A percentile compares a stretch with the other conserved stretches of the same genome.
These are phyloP conservation scores for Pheosia gnoma DNA, from an alignment of 2,888 invertebrate species.

Conservation along the genomic window DNA sequence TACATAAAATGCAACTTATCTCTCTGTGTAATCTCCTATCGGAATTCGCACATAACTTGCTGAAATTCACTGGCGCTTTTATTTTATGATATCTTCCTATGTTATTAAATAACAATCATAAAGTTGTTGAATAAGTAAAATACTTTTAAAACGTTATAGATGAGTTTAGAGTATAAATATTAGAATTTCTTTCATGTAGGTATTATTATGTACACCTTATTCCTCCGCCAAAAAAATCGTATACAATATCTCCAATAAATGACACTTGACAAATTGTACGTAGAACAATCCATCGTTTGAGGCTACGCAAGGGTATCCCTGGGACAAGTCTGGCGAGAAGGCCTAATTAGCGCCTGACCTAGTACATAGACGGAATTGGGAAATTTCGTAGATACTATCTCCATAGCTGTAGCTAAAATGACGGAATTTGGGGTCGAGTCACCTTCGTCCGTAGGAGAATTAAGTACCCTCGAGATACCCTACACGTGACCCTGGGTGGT, in stretches of 20 bases:
- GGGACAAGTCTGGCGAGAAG: neutral
- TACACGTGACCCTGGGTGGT: too few species aligned
- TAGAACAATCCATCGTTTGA: neutral
- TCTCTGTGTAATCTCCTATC: constrained; percentile 15
- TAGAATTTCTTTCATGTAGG: too few species aligned
- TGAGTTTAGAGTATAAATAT: neutral
- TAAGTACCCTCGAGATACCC: too few species aligned
- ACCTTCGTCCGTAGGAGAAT: too few species aligned
- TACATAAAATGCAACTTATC: constrained; percentile 29
- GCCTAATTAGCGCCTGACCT: constrained; percentile 2
- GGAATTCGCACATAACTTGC: constrained; percentile 19
- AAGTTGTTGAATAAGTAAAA: too few species aligned
- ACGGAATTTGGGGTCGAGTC: too few species aligned
- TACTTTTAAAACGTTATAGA: too few species aligned
- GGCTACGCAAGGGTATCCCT: neutral
- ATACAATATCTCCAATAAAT: neutral
- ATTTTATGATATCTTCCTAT: neutral
- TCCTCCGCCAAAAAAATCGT: neutral
- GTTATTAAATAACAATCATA: constrained; percentile 3
- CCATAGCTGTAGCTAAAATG: neutral
- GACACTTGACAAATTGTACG: constrained; percentile 3
- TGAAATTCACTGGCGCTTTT: constrained; percentile 9
- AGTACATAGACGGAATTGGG: constrained; percentile 3
- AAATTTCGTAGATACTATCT: neutral
- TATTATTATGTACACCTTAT: neutral